Conservation (phyloP, 92 coral and sea anemone genomes). For the Bergia puertoricense region DNA sequence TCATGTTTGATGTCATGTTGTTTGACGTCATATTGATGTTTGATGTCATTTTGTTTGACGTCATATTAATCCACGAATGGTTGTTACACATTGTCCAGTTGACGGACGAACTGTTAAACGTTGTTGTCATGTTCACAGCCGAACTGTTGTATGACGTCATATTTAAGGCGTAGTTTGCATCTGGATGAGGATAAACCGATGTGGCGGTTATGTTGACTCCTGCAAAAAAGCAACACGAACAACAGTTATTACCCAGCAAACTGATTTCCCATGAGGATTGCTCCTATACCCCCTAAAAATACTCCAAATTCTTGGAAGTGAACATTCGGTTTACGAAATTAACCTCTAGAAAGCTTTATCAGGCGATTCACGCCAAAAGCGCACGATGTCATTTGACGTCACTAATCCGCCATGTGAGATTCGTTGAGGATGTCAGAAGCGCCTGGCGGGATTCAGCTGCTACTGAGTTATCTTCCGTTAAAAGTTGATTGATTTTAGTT, state of each 20-base stretch:
- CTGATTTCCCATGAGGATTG: not conserved
- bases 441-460: too few relatives aligned
- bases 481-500: too few relatives aligned
- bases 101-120: not conserved
- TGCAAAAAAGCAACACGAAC: not conserved
- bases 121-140: slow-evolving; percentile 15
- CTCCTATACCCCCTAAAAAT: not conserved
- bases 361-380: too few relatives aligned
- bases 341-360: too few relatives aligned
- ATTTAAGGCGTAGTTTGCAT: slow-evolving; percentile 7
- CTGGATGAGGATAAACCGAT: not conserved
- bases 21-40: slow-evolving; percentile 10
- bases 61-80: not conserved
- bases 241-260: not conserved
- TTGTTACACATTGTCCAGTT: not conserved
- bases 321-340: too few relatives aligned
- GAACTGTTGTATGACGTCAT: slow-evolving; percentile 14
- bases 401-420: too few relatives aligned
- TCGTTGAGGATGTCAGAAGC: too few relatives aligned
- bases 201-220: not conserved
- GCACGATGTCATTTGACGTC: too few relatives aligned
- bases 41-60: not conserved
- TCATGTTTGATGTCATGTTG: slow-evolving; percentile 3
- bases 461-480: too few relatives aligned
- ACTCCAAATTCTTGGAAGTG: too few relatives aligned